phyloP scores from a whole-genome alignment of 2,888 invertebrate genomes.

The Aphrophora alni region DNA sequence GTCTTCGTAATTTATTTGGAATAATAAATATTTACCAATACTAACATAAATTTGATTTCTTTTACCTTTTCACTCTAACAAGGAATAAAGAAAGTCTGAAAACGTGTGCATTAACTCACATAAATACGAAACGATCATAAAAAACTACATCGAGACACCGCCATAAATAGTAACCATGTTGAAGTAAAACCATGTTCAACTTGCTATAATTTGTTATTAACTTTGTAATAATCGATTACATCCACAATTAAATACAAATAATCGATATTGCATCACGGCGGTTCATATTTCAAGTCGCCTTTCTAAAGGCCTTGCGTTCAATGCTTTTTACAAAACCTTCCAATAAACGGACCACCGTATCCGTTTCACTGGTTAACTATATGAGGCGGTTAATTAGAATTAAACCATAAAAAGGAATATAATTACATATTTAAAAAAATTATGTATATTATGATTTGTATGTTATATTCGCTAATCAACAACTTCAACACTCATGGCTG shows the following conservation, averaged over 20 bases:
- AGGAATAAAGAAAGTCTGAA: neutral
- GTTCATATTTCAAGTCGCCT: neutral
- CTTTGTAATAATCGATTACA: neutral
- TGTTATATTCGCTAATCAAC: no score
- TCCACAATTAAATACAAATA: neutral
- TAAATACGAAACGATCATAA: neutral
- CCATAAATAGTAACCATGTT: neutral
- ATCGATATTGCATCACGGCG: neutral
- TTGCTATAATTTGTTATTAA: neutral
- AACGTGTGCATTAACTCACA: neutral
- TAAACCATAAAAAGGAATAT: no score
- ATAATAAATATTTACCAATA: no score
- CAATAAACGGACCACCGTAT: neutral
- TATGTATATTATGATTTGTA: no score
- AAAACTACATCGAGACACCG: neutral
- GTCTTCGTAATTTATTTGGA: no score
- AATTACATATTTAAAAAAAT: no score
- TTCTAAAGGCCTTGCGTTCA: neutral
- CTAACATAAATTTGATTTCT: neutral
- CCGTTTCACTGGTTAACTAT: neutral
- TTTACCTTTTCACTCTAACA: neutral
- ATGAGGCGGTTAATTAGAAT: no score
- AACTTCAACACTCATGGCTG: no score
- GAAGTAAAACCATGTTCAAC: neutral
- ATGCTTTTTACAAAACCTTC: neutral